Evolutionary conservation across 2,888 invertebrate species (phyloP), one percentile per base, ranked within the genome.

Genomic region (Phortica magna): DNA sequence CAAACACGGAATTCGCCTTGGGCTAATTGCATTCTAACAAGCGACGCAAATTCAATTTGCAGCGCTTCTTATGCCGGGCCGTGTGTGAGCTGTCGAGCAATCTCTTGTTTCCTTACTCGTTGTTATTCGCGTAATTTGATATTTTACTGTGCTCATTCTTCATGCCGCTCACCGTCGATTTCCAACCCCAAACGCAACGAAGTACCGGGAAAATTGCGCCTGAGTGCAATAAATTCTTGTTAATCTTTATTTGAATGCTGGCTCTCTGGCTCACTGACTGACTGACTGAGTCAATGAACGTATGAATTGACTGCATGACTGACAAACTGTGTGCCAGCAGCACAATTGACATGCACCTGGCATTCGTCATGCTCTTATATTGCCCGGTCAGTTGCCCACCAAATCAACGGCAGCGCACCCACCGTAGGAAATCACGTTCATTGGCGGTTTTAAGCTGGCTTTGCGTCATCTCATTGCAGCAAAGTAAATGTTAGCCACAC

Each of bases 1-100:
- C 74, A 87, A 87, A 85, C 81, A 82, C 31, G 14, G 22, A 74
- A 22, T 55, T 55, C 82, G 89, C 90, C 87, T 78, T 79, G 74
- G 87, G 90, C 90, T 89, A 90, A 90, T 90, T 90, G 89, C 85
- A 83, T 88, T 89, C 85, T 88, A 90, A 90, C 90, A 90, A 89
- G 90, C 90, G 80, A 82, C 76, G 82, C 81, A 85, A 90, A 90
- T 89, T 88, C 86, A 87, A 90, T 90, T 90, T 88, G 83, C 81
- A 83, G 77, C 83, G 86, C 88, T 87, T 84, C 85, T 85, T 85
- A 82, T 88, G 84, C 79, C 61, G 19, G n/a, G 61, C 10, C n/a
- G n/a, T n/a, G n/a, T n/a, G n/a, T n/a, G n/a, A n/a, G n/a, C n/a
- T n/a, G n/a, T 61, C 7, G 79, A 61, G 19, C 10, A 17, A n/a